phyloP scores from a whole-genome alignment of 2,113 vertebrate species.

The Rhinopomastus cyanomelas region DNA sequence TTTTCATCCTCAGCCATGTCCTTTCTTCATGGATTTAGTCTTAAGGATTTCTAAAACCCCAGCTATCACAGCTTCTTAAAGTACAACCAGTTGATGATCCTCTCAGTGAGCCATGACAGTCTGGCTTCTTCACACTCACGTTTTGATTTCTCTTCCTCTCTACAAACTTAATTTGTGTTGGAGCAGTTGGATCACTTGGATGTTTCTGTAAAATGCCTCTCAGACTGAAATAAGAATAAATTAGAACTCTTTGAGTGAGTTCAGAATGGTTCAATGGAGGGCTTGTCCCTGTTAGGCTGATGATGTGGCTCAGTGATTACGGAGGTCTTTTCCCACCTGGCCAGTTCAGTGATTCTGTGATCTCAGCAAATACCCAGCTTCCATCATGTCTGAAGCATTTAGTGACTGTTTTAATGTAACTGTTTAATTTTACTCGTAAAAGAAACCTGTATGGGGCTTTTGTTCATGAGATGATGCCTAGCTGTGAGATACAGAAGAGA shows the following conservation, averaged over 20 bases:
- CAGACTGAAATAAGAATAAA: not conserved
- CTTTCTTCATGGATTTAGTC: not conserved
- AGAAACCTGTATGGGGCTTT: not conserved
- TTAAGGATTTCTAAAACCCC: not conserved
- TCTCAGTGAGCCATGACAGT: not conserved
- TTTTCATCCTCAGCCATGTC: not conserved
- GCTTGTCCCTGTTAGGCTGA: no score
- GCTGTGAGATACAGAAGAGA: not conserved
- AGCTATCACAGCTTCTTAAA: not conserved
- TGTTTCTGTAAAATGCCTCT: not conserved
- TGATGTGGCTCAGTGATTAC: no score
- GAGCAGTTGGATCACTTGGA: not conserved
- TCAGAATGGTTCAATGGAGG: not conserved
- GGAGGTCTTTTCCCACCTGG: no score
- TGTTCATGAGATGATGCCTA: not conserved
- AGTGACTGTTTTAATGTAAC: not conserved
- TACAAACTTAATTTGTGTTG: not conserved
- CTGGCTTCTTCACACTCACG: not conserved
- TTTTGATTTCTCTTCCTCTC: not conserved
- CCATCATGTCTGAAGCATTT: not conserved
- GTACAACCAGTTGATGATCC: not conserved
- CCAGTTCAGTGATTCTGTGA: not conserved
- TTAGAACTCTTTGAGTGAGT: not conserved
- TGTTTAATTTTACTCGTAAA: not conserved
- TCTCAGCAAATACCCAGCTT: not conserved